These are phyloP conservation scores for Doryteuthis pealeii DNA, from an alignment of 1,140 invertebrate species.

Conservation along the genomic window DNA sequence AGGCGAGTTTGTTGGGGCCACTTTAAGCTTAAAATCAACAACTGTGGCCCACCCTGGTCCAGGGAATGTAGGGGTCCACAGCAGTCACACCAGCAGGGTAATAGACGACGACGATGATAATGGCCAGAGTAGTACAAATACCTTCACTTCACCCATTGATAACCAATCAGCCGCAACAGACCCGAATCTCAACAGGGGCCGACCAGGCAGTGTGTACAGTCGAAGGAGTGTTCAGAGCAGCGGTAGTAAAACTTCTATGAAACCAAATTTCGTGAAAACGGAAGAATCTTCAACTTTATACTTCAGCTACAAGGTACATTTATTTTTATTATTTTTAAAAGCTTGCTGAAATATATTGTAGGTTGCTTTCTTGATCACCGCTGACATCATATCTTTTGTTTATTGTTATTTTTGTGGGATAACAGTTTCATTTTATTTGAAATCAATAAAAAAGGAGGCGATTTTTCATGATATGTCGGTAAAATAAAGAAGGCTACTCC, in stretches of 20 bases:
- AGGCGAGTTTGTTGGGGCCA: conserved; percentile 40
- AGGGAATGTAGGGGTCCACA: conserved; percentile 24
- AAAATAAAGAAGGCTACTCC: too few relatives aligned
- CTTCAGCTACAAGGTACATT: conserved; percentile 46
- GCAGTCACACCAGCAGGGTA: conserved; percentile 19
- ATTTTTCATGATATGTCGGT: too few relatives aligned
- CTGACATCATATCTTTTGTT: too few relatives aligned
- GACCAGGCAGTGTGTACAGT: conserved; percentile 43
- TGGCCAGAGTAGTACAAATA: neutral
- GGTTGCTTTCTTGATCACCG: too few relatives aligned
- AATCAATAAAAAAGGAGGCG: too few relatives aligned
- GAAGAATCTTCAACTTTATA: conserved; percentile 27
- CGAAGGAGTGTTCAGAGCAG: conserved; percentile 34
- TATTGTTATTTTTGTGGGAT: too few relatives aligned
- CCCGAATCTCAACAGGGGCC: conserved; percentile 23
- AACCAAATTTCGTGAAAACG: conserved; percentile 35
- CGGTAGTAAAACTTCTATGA: conserved; percentile 37
- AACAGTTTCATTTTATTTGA: too few relatives aligned
- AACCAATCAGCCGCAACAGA: neutral
- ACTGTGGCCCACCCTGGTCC: conserved; percentile 13
- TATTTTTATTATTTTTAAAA: neutral
- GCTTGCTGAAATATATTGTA: neutral
- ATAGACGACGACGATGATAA: neutral
- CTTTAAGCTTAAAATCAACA: conserved; percentile 34
- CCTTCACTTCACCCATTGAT: too few relatives aligned